Base-by-base conservation (phyloP, 2,797 vertebrate species). In the Helostoma temminkii region DNA sequence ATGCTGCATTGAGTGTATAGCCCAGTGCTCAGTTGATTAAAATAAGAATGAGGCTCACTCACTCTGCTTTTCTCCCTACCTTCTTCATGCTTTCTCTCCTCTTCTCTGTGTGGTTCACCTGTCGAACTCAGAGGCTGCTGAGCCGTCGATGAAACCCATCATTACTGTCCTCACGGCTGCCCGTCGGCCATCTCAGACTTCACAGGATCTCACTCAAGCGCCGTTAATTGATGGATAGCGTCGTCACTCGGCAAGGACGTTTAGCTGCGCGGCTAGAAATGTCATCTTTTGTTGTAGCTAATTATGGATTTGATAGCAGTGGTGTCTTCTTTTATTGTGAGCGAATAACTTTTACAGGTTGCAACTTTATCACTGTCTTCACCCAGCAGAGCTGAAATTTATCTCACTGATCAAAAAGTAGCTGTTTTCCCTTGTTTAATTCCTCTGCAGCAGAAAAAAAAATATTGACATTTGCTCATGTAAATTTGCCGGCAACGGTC, bases 391-490 rank as follows among this genome's bases (percentile, higher is more conserved):
- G 32, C 1, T 21, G 2, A 30, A 54, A 53, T 64, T 1, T 14
- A 24, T 65, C 25, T 9, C 5, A 0, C 37, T 45, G 52, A 75
- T 75, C 37, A 71, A 54, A 71, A 58, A 53, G 26, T 21, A 9
- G n/a, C 11, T 1, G 10, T 34, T 30, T 15, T 2, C 10, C 2
- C 11, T 2, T 57, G 30, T 74, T 18, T 53, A 46, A 66, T 84
- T 78, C 68, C 50, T 2, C 53, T 7, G 58, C 71, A 50, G 57
- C 68, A 32, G 55, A 67, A 52, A 47, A 63, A 48, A 49, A 58
- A 66, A 64, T 79, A 67, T 86, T 91, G 90, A 91, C 90, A 91
- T 92, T 91, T 91, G 77, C 80, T 86, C 84, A 88, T 86, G 81
- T 85, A 89, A 91, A 93, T 93, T 60, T 42, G 59, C 71, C 78